Evolutionary conservation across 1,140 invertebrate species (phyloP), one percentile per base, ranked within the genome.

Genomic region (Antheraea mylitta): DNA sequence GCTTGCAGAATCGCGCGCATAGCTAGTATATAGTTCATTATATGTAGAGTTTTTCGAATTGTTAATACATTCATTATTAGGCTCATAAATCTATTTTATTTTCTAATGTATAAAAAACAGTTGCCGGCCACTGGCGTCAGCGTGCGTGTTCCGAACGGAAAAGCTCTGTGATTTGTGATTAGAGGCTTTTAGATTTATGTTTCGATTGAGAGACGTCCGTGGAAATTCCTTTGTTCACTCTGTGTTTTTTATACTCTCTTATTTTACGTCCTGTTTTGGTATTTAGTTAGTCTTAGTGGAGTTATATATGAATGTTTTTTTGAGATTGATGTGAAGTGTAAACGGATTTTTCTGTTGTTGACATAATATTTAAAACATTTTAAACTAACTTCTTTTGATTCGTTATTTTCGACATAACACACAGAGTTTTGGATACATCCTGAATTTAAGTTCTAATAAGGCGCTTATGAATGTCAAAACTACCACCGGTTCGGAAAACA

Each of bases 111-210:
- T 53, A 53, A 60, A 42, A n/a, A 66, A 77, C 71, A 66, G 77
- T 79, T 79, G 66, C 19, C 63, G 18, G 74, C 67, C 18, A 19
- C 73, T 77, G 69, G 19, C 58, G 58, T 69, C 18, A 36, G 58
- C 37, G 73, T 76, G 77, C 75, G 78, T 77, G 78, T 60, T 42
- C 48, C 30, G 68, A 66, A 76, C 69, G 68, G 75, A 74, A 78
- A 78, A 79, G 69, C 67, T 60, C 59, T n/a, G 66, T 79, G 79
- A 81, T 81, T 81, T 81, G 79, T 77, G 75, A 79, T 77, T 71
- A 73, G 66, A 67, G 68, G 22, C 58, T 68, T 65, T 64, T 63
- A 66, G 58, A 80, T 78, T 75, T 77, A 77, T 80, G 71, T 66
- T 60, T 45, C 64, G 71, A 74, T 58, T 69, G 67, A 66, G 67